Evolutionary conservation across 1,140 invertebrate genomes (phyloP), one percentile per base, ranked within the genome.

Genomic region (Lucilia sericata): DNA sequence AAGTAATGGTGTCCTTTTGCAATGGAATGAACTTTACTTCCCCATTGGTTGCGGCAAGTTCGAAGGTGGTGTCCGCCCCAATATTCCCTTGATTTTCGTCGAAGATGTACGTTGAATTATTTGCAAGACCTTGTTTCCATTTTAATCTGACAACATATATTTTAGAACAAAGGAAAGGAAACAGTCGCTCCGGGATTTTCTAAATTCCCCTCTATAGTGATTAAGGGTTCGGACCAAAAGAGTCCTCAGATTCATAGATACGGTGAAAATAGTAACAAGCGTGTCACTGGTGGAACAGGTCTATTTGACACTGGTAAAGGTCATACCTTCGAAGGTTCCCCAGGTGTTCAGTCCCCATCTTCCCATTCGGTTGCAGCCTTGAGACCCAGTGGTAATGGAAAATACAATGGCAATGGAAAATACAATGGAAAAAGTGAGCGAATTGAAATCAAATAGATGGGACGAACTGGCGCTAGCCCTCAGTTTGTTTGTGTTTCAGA

Each of bases 11-110:
- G 91, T 92, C 12, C 87, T 93, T 30, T 92, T 93, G 10, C 88
- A 92, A 74, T 95, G 94, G 94, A 88, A 91, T 85, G 89, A 94
- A 82, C 88, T 95, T 51, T 92, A 93, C 84, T 95, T 95, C 86
- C 94, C 94, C 19, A 90, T 92, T 85, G 92, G 93, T 82, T 95
- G 94, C 86, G 92, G 92, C 17, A 91, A 89, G 83, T 89, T 90
- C 70, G 90, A 89, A 19, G 91, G 91, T 74, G 91, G 91, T 21
- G 91, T 87, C 80, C 82, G 86, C 0, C 87, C 87, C 14, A 86
- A 89, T 60, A 86, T 90, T 19, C 88, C 89, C 25, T 87, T 87
- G 83, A 88, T 90, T 49, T 49, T 87, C 14, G 85, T 86, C 34
- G 85, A 87, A 55, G 86, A 88, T 65, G 89, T 90, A 90, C 25